Evolutionary conservation across 1,140 invertebrate genomes (phyloP).

Genomic region (Eupristina koningsbergeri): DNA sequence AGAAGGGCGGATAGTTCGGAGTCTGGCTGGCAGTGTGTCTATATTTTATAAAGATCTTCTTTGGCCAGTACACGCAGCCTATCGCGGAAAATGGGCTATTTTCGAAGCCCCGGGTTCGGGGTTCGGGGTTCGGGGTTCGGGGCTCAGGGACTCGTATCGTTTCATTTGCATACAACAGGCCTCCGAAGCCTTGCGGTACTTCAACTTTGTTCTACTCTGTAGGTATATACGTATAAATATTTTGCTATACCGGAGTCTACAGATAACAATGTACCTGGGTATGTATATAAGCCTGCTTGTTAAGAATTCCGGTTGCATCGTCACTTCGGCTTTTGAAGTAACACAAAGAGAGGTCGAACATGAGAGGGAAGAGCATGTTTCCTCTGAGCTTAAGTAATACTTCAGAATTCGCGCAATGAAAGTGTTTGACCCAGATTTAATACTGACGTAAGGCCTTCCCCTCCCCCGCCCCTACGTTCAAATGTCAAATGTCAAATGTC

Average conservation of each 20-base stretch:
- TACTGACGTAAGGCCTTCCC: too few relatives aligned
- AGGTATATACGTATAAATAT: conserved; percentile 19
- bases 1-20: not conserved
- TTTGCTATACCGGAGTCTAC: not conserved
- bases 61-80: not conserved
- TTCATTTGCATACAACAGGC: conserved; percentile 45
- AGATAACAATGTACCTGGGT: not conserved
- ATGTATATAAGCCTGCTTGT: conserved; percentile 28
- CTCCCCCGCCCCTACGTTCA: not conserved
- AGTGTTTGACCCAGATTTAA: conserved; percentile 20
- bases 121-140: not conserved
- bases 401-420: conserved; percentile 8
- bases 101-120: too few relatives aligned
- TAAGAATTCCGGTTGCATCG: conserved; percentile 30
- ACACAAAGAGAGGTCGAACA: not conserved
- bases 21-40: not conserved
- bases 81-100: not conserved
- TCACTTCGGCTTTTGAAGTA: not conserved
- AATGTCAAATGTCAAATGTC: not conserved
- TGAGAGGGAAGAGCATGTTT: not conserved
- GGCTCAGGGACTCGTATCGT: conserved; percentile 34
- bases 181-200: not conserved
- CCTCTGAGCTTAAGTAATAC: not conserved
- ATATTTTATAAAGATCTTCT: conserved; percentile 21
- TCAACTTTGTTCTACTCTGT: conserved; percentile 16